Conservation (phyloP, 2,113 vertebrate genomes). For the Ptychochromis oligacanthus region DNA sequence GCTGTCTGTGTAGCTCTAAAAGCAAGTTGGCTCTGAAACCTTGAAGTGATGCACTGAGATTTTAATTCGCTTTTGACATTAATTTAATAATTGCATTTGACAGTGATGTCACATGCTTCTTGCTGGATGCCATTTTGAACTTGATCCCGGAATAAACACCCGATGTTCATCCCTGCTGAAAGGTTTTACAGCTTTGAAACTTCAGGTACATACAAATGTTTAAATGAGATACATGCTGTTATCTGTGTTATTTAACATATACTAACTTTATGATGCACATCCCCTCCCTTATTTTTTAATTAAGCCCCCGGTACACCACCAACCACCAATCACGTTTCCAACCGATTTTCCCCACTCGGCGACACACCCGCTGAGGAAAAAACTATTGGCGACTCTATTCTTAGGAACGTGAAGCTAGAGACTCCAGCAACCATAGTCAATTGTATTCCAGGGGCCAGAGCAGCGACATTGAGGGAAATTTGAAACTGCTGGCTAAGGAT, state of each 20-base stretch:
- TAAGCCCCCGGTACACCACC: too few relatives aligned
- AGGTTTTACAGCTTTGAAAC: background rate
- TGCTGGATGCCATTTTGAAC: background rate
- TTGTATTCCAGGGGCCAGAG: too few relatives aligned
- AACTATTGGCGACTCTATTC: too few relatives aligned
- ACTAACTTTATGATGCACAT: background rate
- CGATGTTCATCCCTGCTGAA: background rate
- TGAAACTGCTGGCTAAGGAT: too few relatives aligned
- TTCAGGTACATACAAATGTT: background rate
- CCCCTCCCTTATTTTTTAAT: background rate
- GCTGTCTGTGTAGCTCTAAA: slow-evolving; percentile 2
- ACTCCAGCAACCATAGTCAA: too few relatives aligned
- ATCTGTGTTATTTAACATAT: background rate
- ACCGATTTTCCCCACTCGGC: too few relatives aligned
- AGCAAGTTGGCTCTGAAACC: slow-evolving; percentile 6
- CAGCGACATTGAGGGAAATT: too few relatives aligned
- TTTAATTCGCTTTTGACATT: slow-evolving; percentile 25
- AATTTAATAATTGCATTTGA: slow-evolving; percentile 29
- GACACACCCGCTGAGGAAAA: too few relatives aligned
- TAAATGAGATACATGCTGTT: background rate
- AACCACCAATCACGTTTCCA: too few relatives aligned
- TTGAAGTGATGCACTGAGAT: slow-evolving; percentile 9
- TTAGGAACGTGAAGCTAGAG: too few relatives aligned
- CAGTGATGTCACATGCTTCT: slow-evolving; percentile 15
- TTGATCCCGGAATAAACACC: slow-evolving; percentile 19